Evolutionary conservation across 2,888 invertebrate species (phyloP).

Genomic region (Ectobius pallidus): DNA sequence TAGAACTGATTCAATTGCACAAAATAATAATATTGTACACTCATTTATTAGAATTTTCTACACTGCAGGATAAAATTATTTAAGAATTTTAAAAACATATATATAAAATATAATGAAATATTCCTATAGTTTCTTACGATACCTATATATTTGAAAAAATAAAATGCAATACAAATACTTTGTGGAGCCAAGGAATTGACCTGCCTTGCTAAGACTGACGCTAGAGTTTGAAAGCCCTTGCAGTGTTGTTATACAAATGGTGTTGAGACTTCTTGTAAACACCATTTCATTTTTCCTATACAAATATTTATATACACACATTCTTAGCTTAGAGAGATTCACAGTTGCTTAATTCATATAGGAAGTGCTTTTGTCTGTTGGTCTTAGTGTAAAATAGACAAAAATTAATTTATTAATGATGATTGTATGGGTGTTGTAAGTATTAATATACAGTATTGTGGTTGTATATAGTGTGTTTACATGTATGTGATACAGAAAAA

Average conservation of each 20-base stretch:
- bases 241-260: neutral
- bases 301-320: neutral
- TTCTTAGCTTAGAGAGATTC: neutral
- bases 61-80: neutral
- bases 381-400: neutral
- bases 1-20: conserved; percentile 13
- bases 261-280: neutral
- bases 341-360: neutral
- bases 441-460: conserved; percentile 10
- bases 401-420: conserved; percentile 3
- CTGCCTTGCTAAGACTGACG: conserved; percentile 15
- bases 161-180: conserved; percentile 6
- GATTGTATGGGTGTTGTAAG: conserved; percentile 11
- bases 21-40: conserved; percentile 21
- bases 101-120: too few relatives aligned
- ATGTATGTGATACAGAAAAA: conserved; percentile 6
- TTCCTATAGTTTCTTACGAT: conserved; percentile 18
- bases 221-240: conserved; percentile 8
- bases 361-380: neutral
- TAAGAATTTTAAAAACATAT: too few relatives aligned
- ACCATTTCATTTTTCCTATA: neutral
- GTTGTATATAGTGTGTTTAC: conserved; percentile 2
- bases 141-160: neutral
- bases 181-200: conserved; percentile 5
- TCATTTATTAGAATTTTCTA: conserved; percentile 18